Percentiles rank a stretch among this genome's conserved stretches.
These are phyloP conservation scores for Hyles euphorbiae DNA, from an alignment of 1,140 invertebrate species.

Conservation along the genomic window DNA sequence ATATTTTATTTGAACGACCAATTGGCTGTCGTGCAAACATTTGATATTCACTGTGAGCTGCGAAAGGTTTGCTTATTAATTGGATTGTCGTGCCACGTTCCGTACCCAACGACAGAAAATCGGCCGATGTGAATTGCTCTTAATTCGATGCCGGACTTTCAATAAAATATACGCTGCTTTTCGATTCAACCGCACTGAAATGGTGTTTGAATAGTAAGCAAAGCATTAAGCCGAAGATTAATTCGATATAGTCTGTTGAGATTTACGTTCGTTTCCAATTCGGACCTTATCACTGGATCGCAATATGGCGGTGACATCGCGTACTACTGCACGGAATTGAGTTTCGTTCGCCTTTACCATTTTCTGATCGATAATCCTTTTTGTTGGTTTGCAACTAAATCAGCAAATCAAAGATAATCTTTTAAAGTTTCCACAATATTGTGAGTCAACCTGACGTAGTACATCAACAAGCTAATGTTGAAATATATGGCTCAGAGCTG, in stretches of 20 bases:
- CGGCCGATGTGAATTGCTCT: conserved; percentile 51
- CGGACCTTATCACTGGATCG: background rate
- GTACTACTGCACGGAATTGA: background rate
- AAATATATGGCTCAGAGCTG: too few relatives aligned
- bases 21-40: conserved; percentile 51
- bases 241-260: conserved; percentile 2
- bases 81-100: conserved; percentile 59
- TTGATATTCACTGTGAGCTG: conserved; percentile 60
- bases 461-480: too few relatives aligned
- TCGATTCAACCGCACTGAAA: conserved; percentile 27
- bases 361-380: too few relatives aligned
- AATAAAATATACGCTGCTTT: conserved; percentile 43
- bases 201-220: conserved; percentile 36
- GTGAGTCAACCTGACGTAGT: too few relatives aligned
- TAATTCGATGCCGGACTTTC: conserved; percentile 42
- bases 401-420: too few relatives aligned
- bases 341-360: too few relatives aligned
- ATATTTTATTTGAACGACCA: conserved; percentile 60
- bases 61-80: conserved; percentile 68
- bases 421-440: too few relatives aligned
- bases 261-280: background rate
- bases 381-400: too few relatives aligned
- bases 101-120: conserved; percentile 38
- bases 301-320: background rate
- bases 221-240: conserved; percentile 34